Base-by-base conservation (phyloP, 2,797 vertebrate genomes). In the Carapus acus region DNA sequence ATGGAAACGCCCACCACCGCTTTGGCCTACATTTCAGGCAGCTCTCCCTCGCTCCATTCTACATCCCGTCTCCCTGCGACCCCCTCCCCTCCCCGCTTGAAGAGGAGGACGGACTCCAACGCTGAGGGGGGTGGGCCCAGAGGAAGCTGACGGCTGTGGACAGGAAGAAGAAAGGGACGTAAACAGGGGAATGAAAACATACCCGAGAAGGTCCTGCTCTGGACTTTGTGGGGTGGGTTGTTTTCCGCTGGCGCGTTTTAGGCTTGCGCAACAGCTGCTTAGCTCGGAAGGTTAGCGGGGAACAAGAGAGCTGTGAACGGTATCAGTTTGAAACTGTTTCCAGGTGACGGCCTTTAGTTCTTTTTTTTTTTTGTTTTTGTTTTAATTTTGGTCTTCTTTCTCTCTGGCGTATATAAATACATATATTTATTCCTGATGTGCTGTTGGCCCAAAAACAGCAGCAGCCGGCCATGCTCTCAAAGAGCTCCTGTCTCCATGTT, bases 21-120 rank as follows among this genome's bases (percentile, higher is more conserved):
- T 90, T 84, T 87, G 89, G 91, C 91, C 91, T 92, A 92, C 89
- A 87, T 91, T 92, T 91, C 87, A 90, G 90, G 89, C 88, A 83
- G 90, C 89, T 88, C 88, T 89, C 89, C 80, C 86, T 82, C 83
- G 65, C 82, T 69, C 62, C 62, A 31, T 77, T 73, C 33, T 54
- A 55, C 55, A 50, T 42, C 23, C 16, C 18, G 40, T 21, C 38
- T 23, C 3, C 43, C 46, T 13, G 37, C 41, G 31, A 49, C 49
- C 48, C 16, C 27, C 57, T 41, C 13, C 40, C 3, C 49, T n/a
- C 49, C 58, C 54, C 55, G 42, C 53, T 58, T 52, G 63, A 73
- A 34, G 43, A 76, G 71, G 65, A 65, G 69, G 69, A 65, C 55
- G 55, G 69, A 54, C 68, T 74, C 29, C 51, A 65, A 74, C 58